These are phyloP conservation scores for Drosophila anceps DNA, from an alignment of 2,888 invertebrate genomes.

Conservation along the genomic window DNA sequence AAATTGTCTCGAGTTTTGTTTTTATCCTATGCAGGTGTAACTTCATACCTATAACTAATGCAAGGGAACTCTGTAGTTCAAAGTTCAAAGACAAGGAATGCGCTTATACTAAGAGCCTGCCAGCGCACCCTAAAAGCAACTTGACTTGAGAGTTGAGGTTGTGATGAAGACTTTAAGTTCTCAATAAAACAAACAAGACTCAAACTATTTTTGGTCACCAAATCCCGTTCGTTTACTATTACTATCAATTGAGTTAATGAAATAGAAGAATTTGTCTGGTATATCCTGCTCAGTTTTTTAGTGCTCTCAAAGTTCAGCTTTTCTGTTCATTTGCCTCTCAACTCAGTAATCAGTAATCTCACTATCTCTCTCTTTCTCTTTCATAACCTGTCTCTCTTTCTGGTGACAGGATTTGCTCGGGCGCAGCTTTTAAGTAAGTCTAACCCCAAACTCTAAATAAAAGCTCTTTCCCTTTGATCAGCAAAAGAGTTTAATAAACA, in stretches of 20 bases:
- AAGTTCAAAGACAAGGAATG: conserved; percentile 37
- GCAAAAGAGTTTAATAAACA: background rate
- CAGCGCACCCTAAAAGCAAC: conserved; percentile 4
- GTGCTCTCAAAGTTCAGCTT: conserved; percentile 5
- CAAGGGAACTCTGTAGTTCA: conserved; percentile 25
- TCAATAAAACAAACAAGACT: background rate
- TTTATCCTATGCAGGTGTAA: conserved; percentile 50
- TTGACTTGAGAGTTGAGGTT: background rate
- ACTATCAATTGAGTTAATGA: background rate
- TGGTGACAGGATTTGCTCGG: conserved; percentile 40
- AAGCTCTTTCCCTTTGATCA: background rate
- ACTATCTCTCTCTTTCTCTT: conserved; percentile 29
- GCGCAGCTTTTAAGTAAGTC: conserved; percentile 38
- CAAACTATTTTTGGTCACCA: background rate
- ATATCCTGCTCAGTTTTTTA: background rate
- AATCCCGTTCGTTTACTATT: background rate
- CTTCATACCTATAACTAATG: conserved; percentile 21
- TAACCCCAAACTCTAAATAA: conserved; percentile 7
- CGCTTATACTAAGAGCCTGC: background rate
- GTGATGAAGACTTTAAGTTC: background rate
- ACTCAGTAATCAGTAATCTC: conserved; percentile 28
- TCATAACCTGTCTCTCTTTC: conserved; percentile 43
- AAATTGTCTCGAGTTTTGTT: background rate
- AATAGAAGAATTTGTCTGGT: background rate
- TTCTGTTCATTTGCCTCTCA: conserved; percentile 3